A percentile compares a stretch with the other conserved stretches of the same genome.
These are phyloP conservation scores for Danionella cerebrum DNA, from an alignment of 2,113 vertebrate species.

Conservation along the genomic window DNA sequence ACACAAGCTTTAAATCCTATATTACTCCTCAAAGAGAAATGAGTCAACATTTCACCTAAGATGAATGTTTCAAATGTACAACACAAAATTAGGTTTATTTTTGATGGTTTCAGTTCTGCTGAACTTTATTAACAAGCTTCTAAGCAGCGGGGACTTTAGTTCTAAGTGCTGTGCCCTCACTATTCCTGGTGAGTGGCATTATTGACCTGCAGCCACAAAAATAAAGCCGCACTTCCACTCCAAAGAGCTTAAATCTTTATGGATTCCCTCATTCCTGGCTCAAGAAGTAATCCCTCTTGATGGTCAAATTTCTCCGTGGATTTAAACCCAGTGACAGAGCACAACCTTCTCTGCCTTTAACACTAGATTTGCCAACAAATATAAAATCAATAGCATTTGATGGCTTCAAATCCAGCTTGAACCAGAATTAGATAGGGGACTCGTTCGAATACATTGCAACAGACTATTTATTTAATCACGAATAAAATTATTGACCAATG, in stretches of 20 bases:
- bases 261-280: slow-evolving; percentile 7
- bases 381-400: background rate
- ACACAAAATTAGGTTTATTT: no score
- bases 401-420: background rate
- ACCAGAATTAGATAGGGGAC: background rate
- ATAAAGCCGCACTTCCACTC: background rate
- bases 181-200: background rate
- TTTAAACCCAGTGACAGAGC: slow-evolving; percentile 2
- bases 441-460: background rate
- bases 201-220: background rate
- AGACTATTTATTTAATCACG: slow-evolving; percentile 8
- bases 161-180: background rate
- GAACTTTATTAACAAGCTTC: no score
- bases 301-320: slow-evolving; percentile 13
- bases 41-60: no score
- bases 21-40: no score
- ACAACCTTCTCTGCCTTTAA: background rate
- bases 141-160: no score
- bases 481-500: slow-evolving; percentile 14
- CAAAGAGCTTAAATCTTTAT: slow-evolving; percentile 14
- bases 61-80: no score
- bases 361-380: no score
- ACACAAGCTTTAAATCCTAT: no score
- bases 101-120: no score
- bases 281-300: slow-evolving; percentile 11